These are phyloP conservation scores for Alviniconcha strummeri DNA, from an alignment of 2,888 invertebrate genomes.

Conservation along the genomic window DNA sequence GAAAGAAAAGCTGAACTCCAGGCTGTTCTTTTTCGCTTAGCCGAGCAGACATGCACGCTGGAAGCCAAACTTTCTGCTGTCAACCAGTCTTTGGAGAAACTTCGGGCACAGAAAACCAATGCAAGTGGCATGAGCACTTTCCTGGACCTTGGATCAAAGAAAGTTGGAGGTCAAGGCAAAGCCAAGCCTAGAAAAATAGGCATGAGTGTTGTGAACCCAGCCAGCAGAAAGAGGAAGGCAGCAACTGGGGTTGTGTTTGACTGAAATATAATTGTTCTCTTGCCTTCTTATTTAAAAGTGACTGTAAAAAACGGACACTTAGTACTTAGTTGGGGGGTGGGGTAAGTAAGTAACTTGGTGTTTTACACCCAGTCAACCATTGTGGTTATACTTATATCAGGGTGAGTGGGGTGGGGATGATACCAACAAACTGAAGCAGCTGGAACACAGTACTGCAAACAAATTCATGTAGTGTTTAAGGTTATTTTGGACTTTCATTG, in stretches of 20 bases:
- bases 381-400: too few relatives aligned
- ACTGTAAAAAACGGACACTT: too few relatives aligned
- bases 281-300: too few relatives aligned
- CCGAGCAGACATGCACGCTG: conserved; percentile 53
- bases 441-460: too few relatives aligned
- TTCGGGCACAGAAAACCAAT: conserved; percentile 53
- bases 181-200: conserved; percentile 62
- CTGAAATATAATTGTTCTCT: conserved; percentile 24
- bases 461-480: too few relatives aligned
- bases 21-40: conserved; percentile 60
- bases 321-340: too few relatives aligned
- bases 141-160: conserved; percentile 58
- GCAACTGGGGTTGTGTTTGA: conserved; percentile 69
- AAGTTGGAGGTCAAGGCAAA: conserved; percentile 52
- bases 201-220: conserved; percentile 70
- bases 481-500: too few relatives aligned
- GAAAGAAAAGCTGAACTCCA: conserved; percentile 66
- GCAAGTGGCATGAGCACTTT: conserved; percentile 39
- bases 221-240: conserved; percentile 67
- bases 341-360: too few relatives aligned
- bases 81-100: conserved; percentile 57
- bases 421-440: too few relatives aligned
- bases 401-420: too few relatives aligned
- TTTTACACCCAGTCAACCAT: too few relatives aligned
- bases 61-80: conserved; percentile 57